Base-by-base conservation (phyloP, 2,797 vertebrate species). In the Pangasius sanitwongsei region DNA sequence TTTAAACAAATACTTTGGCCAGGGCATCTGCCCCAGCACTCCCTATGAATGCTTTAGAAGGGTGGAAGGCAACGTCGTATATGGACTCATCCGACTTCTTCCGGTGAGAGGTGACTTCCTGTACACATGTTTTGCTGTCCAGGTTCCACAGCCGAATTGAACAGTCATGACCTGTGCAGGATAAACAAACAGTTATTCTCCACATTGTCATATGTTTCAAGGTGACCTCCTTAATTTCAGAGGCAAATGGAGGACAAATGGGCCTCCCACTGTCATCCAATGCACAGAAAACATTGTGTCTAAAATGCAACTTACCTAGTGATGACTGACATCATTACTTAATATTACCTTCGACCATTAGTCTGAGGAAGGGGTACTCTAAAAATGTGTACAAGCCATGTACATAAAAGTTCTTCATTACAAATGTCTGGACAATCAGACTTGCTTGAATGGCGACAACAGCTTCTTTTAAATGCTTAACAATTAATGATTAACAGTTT, bases 41-140 rank as follows among this genome's bases (percentile, higher is more conserved):
- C 94, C 98, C 98, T 93, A 99, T 99, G 94, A 97, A 99, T 85
- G 98, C 98, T 97, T 99, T 99, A 92, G 98, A 99, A 1, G 98
- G 98, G 95, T 99, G 98, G 95, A 99, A 99, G 96, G 98, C 98
- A 96, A 99, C 98, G 91, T 99, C 98, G 77, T 99, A 99, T 95
- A 99, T 99, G 80, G 98, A 98, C 95, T 99, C 98, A 92, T 99
- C 98, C 67, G 98, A 96, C 96, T 99, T 99, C 95, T 99, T 99
- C 90, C 98, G 96, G 95, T 99, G 98, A 91, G 98, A 98, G 1
- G 98, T 99, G 95, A 99, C 99, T 96, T 99, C 98, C 95, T 99
- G 98, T 28, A 99, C 98, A 89, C 98, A 99, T 0, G 98, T 99
- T 95, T 99, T 99, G 94, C 97, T 99, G 96, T 99, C 98, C 92